Base-by-base conservation (phyloP, 2,888 invertebrate genomes). In the Osmoderma eremita region DNA sequence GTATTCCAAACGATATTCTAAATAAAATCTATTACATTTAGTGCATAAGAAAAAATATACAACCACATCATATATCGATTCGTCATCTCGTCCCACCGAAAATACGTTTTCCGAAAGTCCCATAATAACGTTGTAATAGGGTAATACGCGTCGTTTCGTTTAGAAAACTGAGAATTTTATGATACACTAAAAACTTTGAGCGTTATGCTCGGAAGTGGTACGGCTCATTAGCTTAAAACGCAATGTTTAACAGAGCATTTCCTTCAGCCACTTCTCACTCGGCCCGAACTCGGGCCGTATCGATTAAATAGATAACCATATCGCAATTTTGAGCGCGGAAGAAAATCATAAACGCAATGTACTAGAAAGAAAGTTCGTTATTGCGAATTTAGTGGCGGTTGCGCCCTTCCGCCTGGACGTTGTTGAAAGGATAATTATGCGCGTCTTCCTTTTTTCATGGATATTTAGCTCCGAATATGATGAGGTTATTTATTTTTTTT, bases 141-240 rank as follows among this genome's bases (percentile, higher is more conserved):
- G 51, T 51, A 51, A 51, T 51, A 24, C 15, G 18, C 17, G n/a
- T 53, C 51, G 51, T 53, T 53, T 45, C 58, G 58, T 45, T 58
- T 13, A 42, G 45, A 61, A 61, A 61, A 61, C 30, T 45, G 45
- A 61, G 58, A 61, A 61, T 45, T 61, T 61, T 61, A 61, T 61
- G 58, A 42, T 61, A 36, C 45, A 45, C 30, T 61, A 61, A 61
- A 58, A 45, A 61, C 58, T 61, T 48, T 61, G 45, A 48, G 17
- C 48, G 45, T 36, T 45, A 30, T 61, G 58, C 17, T 61, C 45
- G 45, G 48, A 61, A 61, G 58, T 48, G 58, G 58, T 48, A 61
- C 58, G 58, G 58, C 58, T 61, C 58, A 61, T 61, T 61, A 61
- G 58, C 42, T 45, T 48, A 61, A 61, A 61, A 61, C 58, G 58